A percentile compares a stretch with the other conserved stretches of the same genome.
These are phyloP conservation scores for Cordylochernes scorpioides DNA, from an alignment of 2,888 invertebrate species.

Conservation along the genomic window DNA sequence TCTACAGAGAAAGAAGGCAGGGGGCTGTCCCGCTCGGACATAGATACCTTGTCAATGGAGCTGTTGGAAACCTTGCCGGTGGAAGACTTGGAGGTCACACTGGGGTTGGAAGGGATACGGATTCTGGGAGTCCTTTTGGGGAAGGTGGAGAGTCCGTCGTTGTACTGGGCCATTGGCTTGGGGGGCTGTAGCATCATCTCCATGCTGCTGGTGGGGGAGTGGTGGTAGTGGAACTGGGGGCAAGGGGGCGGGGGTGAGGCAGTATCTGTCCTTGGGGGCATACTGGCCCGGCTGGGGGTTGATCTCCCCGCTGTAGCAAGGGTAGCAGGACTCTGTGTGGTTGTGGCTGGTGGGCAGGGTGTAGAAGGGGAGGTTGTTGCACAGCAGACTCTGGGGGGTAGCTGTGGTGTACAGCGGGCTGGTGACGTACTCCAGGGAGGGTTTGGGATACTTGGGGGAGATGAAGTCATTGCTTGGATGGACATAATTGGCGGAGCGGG, in stretches of 20 bases:
- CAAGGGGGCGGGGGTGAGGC: no score
- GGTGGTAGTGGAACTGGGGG: no score
- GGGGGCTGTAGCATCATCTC: constrained; percentile 82
- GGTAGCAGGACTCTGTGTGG: no score
- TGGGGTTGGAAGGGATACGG: constrained; percentile 68
- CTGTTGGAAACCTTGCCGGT: constrained; percentile 53
- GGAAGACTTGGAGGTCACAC: constrained; percentile 63
- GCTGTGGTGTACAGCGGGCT: constrained; percentile 8
- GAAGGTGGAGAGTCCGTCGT: constrained; percentile 29
- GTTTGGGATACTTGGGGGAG: constrained; percentile 23
- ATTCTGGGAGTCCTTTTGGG: constrained; percentile 18
- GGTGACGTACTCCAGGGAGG: constrained; percentile 10
- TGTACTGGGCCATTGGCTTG: constrained; percentile 89
- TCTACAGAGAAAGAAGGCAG: constrained; percentile 77
- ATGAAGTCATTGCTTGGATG: constrained; percentile 32
- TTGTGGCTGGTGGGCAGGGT: constrained; percentile 8
- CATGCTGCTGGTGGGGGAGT: constrained; percentile 69
- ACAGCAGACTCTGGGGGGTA: constrained; percentile 6
- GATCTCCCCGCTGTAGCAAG: no score
- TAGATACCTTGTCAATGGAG: constrained; percentile 43
- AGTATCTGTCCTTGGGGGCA: no score
- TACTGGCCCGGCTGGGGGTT: no score
- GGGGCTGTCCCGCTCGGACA: constrained; percentile 63
- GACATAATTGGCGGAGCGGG: constrained; percentile 15
- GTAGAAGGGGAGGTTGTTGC: constrained; percentile 10